Evolutionary conservation across 2,797 vertebrate genomes (phyloP).

Genomic region (Pelobates cultripes): DNA sequence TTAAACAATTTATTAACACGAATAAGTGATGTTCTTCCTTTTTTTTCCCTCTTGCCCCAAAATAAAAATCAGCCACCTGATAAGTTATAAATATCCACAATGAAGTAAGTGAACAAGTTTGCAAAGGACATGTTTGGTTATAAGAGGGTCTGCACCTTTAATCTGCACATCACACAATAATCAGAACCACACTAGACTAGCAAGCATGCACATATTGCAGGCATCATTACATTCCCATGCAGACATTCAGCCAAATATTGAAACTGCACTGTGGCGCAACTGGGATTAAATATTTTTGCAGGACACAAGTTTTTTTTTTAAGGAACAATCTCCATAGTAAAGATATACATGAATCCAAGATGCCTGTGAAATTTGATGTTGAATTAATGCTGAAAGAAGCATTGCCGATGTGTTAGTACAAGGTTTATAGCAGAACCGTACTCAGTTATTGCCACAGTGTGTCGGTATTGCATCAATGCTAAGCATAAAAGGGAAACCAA

Average conservation of each 20-base stretch:
- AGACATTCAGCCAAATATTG: slow-evolving; percentile 25
- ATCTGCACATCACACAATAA: not conserved
- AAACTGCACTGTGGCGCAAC: not conserved
- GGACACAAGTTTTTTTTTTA: not conserved
- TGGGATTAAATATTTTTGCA: not conserved
- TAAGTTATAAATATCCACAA: too few relatives aligned
- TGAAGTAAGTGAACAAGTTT: too few relatives aligned
- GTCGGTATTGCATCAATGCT: not conserved
- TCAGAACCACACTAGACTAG: slow-evolving; percentile 2
- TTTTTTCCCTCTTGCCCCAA: too few relatives aligned
- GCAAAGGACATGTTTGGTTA: not conserved
- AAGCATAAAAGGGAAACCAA: too few relatives aligned
- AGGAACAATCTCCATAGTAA: not conserved
- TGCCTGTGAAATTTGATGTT: slow-evolving; percentile 31
- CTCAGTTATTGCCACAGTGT: not conserved
- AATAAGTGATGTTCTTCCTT: too few relatives aligned
- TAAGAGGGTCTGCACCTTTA: slow-evolving; percentile 46
- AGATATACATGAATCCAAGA: slow-evolving; percentile 30
- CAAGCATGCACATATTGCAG: slow-evolving; percentile 34
- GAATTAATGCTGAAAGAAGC: slow-evolving; percentile 24
- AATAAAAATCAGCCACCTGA: too few relatives aligned
- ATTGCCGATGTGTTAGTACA: slow-evolving; percentile 5
- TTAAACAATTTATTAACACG: too few relatives aligned
- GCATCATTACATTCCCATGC: slow-evolving; percentile 38
- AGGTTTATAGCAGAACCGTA: not conserved